A percentile compares a stretch with the other conserved stretches of the same genome.
phyloP scores from a whole-genome alignment of 1,140 invertebrate species.

The Sesamia nonagrioides region DNA sequence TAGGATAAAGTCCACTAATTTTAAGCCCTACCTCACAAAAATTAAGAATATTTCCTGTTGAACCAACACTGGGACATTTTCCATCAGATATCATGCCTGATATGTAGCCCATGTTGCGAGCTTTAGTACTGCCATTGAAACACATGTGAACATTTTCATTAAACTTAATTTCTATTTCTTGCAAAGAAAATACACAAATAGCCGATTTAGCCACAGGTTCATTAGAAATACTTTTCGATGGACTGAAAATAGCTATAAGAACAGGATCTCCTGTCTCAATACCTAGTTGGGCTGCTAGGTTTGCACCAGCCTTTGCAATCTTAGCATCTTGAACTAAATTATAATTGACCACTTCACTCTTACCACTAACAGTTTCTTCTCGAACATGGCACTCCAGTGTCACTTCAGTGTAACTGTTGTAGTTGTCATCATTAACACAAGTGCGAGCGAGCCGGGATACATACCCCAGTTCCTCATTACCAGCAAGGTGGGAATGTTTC shows the following conservation, averaged over 20 bases:
- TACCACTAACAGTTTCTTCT: slow-evolving; percentile 83
- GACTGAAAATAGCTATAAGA: slow-evolving; percentile 95
- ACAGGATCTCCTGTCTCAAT: slow-evolving; percentile 93
- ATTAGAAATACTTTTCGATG: slow-evolving; percentile 93
- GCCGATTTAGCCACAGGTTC: slow-evolving; percentile 93
- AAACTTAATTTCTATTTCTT: slow-evolving; percentile 97
- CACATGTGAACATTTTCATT: slow-evolving; percentile 99
- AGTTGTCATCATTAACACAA: slow-evolving; percentile 97
- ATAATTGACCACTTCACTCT: slow-evolving; percentile 89
- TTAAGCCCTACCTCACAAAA: slow-evolving; percentile 97
- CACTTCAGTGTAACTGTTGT: slow-evolving; percentile 98
- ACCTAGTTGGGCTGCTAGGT: slow-evolving; percentile 93
- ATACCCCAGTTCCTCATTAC: slow-evolving; percentile 96
- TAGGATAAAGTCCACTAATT: slow-evolving; percentile 95
- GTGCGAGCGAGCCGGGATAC: slow-evolving; percentile 96
- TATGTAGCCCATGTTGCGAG: slow-evolving; percentile 97
- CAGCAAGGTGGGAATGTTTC: slow-evolving; percentile 95
- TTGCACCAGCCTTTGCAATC: slow-evolving; percentile 93
- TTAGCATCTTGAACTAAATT: slow-evolving; percentile 97
- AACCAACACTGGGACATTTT: slow-evolving; percentile 94
- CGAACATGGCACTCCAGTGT: slow-evolving; percentile 94
- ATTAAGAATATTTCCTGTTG: slow-evolving; percentile 95
- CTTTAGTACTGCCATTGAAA: slow-evolving; percentile 97
- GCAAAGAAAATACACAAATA: slow-evolving; percentile 94
- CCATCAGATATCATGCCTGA: slow-evolving; percentile 96